Evolutionary conservation across 2,113 vertebrate species (phyloP).

Genomic region (Psittacara wagleri): DNA sequence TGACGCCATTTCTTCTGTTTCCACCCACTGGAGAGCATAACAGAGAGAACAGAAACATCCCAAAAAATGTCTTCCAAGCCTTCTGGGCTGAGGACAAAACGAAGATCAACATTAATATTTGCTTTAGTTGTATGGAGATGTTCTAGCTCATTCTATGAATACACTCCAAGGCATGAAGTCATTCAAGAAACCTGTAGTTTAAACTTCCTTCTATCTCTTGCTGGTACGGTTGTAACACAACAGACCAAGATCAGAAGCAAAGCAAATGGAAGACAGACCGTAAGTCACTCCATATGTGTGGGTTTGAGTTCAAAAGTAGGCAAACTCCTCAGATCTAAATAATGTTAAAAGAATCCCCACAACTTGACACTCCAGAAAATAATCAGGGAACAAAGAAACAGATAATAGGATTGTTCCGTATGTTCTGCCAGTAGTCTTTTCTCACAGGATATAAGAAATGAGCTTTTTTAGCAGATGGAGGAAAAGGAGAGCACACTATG

Average conservation of each 20-base stretch:
- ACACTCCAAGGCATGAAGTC: background rate
- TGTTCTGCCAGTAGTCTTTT: constrained; percentile 4
- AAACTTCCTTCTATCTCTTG: background rate
- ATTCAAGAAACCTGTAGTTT: background rate
- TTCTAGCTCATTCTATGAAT: background rate
- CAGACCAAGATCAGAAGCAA: background rate
- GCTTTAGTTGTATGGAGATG: background rate
- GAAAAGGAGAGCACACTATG: background rate
- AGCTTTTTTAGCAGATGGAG: background rate
- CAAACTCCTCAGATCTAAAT: background rate
- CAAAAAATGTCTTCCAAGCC: background rate
- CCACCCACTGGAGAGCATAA: background rate
- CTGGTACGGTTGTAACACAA: background rate
- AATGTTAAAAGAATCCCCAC: accelerated
- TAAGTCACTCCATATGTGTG: background rate
- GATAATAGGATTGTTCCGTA: background rate
- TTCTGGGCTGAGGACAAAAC: background rate
- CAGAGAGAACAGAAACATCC: background rate
- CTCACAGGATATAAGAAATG: background rate
- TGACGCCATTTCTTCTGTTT: background rate
- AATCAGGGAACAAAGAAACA: background rate
- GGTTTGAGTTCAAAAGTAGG: background rate
- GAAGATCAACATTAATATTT: background rate
- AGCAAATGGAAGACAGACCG: background rate
- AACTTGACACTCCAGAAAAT: background rate